A percentile compares a stretch with the other conserved stretches of the same genome.
Evolutionary conservation across 2,113 vertebrate species (phyloP).

Genomic region (Cnemophilus loriae): DNA sequence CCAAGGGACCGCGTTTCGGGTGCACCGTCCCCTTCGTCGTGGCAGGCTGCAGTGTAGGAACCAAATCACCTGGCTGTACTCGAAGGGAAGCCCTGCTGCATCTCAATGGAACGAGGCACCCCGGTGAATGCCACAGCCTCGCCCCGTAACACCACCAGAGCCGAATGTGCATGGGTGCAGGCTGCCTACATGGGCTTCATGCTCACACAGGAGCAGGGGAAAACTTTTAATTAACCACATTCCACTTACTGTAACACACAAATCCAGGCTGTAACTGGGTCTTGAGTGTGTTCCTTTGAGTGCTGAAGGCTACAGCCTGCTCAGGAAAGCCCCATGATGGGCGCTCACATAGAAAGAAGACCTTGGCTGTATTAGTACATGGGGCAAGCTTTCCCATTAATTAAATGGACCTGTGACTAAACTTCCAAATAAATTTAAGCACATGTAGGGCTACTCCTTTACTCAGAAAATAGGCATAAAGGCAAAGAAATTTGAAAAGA

Average conservation of each 20-base stretch:
- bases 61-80: not conserved
- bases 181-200: fast-evolving
- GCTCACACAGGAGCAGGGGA: not conserved
- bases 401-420: not conserved
- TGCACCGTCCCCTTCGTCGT: not conserved
- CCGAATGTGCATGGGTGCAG: fast-evolving
- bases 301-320: not conserved
- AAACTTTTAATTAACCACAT: not conserved
- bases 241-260: not conserved
- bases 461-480: not conserved
- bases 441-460: not conserved
- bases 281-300: not conserved
- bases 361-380: not conserved
- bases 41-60: not conserved
- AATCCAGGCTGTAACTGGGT: not conserved
- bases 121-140: fast-evolving
- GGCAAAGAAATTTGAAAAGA: not conserved
- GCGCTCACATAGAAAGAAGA: not conserved
- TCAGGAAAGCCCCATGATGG: not conserved
- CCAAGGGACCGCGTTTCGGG: not conserved
- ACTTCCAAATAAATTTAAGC: slow-evolving; percentile 3
- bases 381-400: not conserved
- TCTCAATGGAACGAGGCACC: fast-evolving
- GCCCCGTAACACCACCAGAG: fast-evolving
- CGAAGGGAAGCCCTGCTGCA: not conserved